Evolutionary conservation across 2,797 vertebrate genomes (phyloP).

Genomic region (Sciaenops ocellatus): DNA sequence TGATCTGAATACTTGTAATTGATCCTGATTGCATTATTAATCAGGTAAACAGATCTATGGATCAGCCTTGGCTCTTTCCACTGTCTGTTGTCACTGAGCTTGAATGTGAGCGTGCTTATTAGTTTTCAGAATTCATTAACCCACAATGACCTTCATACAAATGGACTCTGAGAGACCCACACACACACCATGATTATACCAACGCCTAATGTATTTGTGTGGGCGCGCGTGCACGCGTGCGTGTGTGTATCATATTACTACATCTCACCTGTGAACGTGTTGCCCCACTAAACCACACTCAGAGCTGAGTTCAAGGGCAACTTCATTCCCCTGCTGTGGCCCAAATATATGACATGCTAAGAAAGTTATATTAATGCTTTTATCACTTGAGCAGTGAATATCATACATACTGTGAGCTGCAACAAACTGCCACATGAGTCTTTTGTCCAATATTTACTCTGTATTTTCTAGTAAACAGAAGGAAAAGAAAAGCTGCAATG

Average conservation of each 20-base stretch:
- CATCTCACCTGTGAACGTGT: conserved; percentile 32
- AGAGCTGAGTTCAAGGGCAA: conserved; percentile 21
- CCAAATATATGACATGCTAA: not conserved
- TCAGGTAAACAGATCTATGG: conserved; percentile 85
- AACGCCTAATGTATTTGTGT: conserved; percentile 32
- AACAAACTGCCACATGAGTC: not conserved
- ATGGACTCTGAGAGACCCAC: conserved; percentile 43
- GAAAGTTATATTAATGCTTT: not conserved
- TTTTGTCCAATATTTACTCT: not conserved
- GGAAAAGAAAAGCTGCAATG: not conserved
- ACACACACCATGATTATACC: conserved; percentile 41
- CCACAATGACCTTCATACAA: conserved; percentile 72
- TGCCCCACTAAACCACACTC: conserved; percentile 5
- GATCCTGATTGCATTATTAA: conserved; percentile 80
- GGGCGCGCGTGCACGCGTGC: not conserved
- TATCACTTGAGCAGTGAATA: not conserved
- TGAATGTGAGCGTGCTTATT: conserved; percentile 76
- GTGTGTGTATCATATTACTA: conserved; percentile 48
- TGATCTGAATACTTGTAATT: conserved; percentile 79
- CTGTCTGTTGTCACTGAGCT: conserved; percentile 78
- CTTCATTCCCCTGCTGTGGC: not conserved
- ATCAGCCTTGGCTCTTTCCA: conserved; percentile 80
- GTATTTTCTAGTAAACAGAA: not conserved
- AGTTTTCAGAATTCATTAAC: conserved; percentile 83
- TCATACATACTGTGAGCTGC: not conserved